These are phyloP conservation scores for Nyctalus aviator DNA, from an alignment of 2,797 vertebrate genomes.

Conservation along the genomic window DNA sequence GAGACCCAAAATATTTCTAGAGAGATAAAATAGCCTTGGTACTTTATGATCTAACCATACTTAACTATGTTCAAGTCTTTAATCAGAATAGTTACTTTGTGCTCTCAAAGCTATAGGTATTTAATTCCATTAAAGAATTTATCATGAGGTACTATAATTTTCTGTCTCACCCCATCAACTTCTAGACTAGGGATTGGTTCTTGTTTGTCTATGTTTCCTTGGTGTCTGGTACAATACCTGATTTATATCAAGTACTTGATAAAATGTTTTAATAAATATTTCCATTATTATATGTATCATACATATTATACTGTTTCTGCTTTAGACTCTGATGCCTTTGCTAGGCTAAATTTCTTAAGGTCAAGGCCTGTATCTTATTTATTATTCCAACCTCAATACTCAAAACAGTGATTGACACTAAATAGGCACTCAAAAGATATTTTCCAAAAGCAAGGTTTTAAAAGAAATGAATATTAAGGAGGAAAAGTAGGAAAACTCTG, in stretches of 20 bases:
- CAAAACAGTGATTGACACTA: conserved; percentile 35
- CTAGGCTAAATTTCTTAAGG: conserved; percentile 7
- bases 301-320: background rate
- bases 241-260: background rate
- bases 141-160: background rate
- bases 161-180: background rate
- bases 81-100: conserved; percentile 27
- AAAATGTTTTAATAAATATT: conserved; percentile 43
- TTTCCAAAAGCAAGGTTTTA: background rate
- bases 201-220: background rate
- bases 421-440: background rate
- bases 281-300: background rate
- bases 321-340: conserved; percentile 23
- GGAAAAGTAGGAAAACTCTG: background rate
- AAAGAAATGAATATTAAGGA: conserved; percentile 10
- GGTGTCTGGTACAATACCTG: background rate
- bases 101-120: background rate
- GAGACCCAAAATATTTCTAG: background rate
- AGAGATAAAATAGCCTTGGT: background rate
- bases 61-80: conserved; percentile 28
- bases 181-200: background rate
- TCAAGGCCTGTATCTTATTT: background rate
- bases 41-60: conserved; percentile 28
- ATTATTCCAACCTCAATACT: background rate
- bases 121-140: conserved; percentile 15